These are phyloP conservation scores for Acanthaster planci DNA, from an alignment of 35 echinoderm and acorn worm species.

Conservation along the genomic window DNA sequence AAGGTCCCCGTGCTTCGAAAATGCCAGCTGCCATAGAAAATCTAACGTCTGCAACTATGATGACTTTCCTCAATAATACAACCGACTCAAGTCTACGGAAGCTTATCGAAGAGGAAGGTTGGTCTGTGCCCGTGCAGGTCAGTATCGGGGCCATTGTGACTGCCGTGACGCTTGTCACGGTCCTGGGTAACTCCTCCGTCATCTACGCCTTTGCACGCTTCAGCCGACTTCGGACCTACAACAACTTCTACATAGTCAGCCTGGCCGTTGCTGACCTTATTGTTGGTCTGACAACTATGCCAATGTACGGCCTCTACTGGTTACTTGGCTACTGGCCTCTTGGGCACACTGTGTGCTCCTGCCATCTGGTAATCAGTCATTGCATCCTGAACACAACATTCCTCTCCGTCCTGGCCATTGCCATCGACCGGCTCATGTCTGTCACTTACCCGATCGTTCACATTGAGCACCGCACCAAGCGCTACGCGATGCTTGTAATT, in stretches of 20 bases:
- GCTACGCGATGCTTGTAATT: no score
- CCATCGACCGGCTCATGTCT: slow-evolving; percentile 9
- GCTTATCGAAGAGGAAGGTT: no score
- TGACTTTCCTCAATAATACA: no score
- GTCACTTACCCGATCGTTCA: not conserved
- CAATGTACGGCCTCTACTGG: slow-evolving; percentile 10
- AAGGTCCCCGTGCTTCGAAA: no score
- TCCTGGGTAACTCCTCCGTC: slow-evolving; percentile 26
- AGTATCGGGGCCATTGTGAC: no score
- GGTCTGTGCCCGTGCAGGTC: no score
- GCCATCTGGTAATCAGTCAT: slow-evolving; percentile 11
- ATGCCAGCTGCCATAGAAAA: no score
- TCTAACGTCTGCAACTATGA: no score
- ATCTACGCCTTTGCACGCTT: slow-evolving; percentile 22
- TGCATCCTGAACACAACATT: slow-evolving; percentile 7
- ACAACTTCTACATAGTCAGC: slow-evolving; percentile 3
- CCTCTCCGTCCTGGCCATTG: not conserved
- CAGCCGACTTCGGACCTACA: not conserved
- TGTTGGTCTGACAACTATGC: not conserved
- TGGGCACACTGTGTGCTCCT: not conserved
- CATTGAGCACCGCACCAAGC: not conserved
- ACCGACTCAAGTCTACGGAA: no score
- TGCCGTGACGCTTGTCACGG: not conserved
- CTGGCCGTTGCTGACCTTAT: slow-evolving; percentile 11
- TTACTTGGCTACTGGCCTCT: slow-evolving; percentile 24